Conservation (phyloP, 2,888 invertebrate species). For the Herminia tarsipennalis region DNA sequence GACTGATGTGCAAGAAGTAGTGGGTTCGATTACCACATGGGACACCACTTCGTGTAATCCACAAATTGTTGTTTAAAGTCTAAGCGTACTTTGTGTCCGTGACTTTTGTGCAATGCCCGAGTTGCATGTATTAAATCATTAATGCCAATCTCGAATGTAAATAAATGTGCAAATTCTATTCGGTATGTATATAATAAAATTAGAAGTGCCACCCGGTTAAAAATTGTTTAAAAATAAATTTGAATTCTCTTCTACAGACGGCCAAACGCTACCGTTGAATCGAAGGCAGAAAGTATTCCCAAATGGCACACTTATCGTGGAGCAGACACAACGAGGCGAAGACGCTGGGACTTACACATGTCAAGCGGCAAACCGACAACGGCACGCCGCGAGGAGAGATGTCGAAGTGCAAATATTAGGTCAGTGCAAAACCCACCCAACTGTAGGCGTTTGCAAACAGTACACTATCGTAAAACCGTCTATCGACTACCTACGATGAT, state of each 20-base stretch:
- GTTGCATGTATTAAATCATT: too few species aligned
- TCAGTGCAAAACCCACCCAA: conserved; percentile 59
- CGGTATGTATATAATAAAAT: too few species aligned
- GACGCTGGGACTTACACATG: conserved; percentile 97
- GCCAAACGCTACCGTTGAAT: conserved; percentile 94
- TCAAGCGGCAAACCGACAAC: conserved; percentile 93
- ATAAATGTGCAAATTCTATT: too few species aligned
- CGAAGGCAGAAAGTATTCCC: conserved; percentile 94
- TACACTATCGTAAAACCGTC: neutral
- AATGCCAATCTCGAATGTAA: too few species aligned
- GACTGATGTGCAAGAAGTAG: too few species aligned
- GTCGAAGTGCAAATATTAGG: conserved; percentile 91
- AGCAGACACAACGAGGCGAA: conserved; percentile 93
- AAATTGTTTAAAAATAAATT: too few species aligned
- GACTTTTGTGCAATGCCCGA: too few species aligned
- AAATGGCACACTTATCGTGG: conserved; percentile 94
- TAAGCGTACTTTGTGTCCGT: too few species aligned
- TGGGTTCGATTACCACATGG: too few species aligned
- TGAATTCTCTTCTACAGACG: conserved; percentile 83
- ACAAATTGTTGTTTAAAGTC: too few species aligned
- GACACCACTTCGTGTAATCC: too few species aligned
- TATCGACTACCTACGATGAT: neutral
- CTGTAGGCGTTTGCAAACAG: neutral
- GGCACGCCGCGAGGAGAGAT: conserved; percentile 91
- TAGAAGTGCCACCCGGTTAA: too few species aligned